phyloP scores from a whole-genome alignment of 2,888 invertebrate species.

The Stramonita haemastoma region DNA sequence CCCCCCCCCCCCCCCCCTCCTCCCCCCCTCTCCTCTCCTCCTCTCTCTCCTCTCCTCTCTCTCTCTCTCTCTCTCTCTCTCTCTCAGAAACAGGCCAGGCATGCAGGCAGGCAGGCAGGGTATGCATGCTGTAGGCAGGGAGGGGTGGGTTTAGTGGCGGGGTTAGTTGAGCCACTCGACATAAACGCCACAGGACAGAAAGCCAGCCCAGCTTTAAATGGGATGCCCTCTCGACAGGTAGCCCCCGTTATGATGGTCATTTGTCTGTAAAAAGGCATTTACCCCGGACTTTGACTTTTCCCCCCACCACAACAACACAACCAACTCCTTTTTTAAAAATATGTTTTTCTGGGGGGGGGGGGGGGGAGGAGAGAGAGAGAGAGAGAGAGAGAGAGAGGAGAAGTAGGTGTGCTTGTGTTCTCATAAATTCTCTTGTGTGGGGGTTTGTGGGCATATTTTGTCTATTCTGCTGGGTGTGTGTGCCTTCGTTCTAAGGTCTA shows the following conservation, averaged over 20 bases:
- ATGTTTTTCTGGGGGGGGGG: too few species aligned
- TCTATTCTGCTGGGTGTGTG: too few species aligned
- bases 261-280: background rate
- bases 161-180: background rate
- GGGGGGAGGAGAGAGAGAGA: too few species aligned
- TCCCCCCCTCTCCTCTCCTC: background rate
- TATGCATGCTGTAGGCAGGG: background rate
- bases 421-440: too few species aligned
- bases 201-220: background rate
- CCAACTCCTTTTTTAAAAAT: too few species aligned
- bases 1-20: too few species aligned
- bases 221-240: background rate
- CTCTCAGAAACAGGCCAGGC: background rate
- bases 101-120: background rate
- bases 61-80: slow-evolving; percentile 19
- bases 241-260: slow-evolving; percentile 11
- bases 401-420: background rate
- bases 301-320: background rate
- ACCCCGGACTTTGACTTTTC: background rate
- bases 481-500: too few species aligned
- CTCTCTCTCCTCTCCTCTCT: background rate
- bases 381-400: background rate
- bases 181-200: slow-evolving; percentile 6
- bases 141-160: background rate
- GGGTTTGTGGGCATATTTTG: too few species aligned